Conservation (phyloP, 2,113 vertebrate genomes). For the Morone saxatilis region DNA sequence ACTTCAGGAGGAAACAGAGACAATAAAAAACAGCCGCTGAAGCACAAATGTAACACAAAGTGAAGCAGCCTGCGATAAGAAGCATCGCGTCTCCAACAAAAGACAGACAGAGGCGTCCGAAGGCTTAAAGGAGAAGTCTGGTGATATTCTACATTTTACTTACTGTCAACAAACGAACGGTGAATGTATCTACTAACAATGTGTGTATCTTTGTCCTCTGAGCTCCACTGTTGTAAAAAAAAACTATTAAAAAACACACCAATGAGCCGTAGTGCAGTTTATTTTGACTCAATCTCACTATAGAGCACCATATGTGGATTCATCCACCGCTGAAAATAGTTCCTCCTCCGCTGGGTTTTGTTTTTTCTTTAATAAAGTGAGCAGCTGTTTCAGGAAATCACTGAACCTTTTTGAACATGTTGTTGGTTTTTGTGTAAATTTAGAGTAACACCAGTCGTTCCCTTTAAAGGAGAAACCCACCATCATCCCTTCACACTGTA, state of each 20-base stretch:
- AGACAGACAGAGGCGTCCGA: background rate
- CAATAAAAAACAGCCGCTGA: background rate
- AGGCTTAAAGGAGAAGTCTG: background rate
- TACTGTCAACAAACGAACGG: background rate
- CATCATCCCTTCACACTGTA: too few relatives aligned
- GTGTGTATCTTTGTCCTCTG: background rate
- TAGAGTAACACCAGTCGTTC: too few relatives aligned
- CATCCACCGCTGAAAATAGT: constrained; percentile 8
- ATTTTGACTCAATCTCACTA: background rate
- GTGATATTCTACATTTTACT: background rate
- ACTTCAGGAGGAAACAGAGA: background rate
- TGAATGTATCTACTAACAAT: background rate
- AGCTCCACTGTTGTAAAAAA: too few relatives aligned
- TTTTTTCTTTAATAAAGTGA: background rate
- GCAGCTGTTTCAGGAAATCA: background rate
- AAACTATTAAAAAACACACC: too few relatives aligned
- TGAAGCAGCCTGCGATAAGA: background rate
- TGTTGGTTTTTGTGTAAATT: background rate
- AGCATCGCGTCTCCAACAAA: background rate
- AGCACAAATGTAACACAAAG: background rate
- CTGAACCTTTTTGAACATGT: background rate
- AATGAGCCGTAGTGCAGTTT: background rate
- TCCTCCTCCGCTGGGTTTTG: background rate
- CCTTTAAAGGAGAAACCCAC: too few relatives aligned
- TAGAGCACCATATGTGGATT: background rate